Conservation (phyloP, 2,113 vertebrate genomes). For the Trachemys scripta region DNA sequence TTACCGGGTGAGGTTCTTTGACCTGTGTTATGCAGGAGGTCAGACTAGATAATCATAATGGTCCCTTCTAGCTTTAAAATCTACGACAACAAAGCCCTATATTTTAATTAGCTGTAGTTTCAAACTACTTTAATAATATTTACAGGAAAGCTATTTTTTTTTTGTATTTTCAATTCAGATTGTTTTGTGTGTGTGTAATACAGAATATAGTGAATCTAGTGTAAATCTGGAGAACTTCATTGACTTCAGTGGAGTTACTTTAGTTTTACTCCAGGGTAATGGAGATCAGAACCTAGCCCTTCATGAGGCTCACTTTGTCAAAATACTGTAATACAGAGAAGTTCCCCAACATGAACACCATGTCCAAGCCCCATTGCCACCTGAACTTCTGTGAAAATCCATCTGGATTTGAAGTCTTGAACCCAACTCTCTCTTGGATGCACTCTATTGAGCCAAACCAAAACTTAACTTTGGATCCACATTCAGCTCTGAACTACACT, state of each 20-base stretch:
- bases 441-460: not conserved
- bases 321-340: conserved; percentile 10
- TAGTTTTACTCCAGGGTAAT: not conserved
- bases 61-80: not conserved
- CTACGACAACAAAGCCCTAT: not conserved
- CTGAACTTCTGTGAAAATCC: not conserved
- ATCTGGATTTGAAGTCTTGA: not conserved
- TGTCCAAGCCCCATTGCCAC: not conserved
- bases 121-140: conserved; percentile 26
- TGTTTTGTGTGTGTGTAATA: not conserved
- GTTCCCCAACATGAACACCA: not conserved
- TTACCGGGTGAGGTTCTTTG: not conserved
- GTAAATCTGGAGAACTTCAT: not conserved
- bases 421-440: not conserved
- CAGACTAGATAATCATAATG: not conserved
- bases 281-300: not conserved
- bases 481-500: not conserved
- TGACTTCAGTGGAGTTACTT: not conserved
- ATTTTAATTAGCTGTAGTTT: conserved; percentile 48
- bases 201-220: not conserved
- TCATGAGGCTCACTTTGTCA: conserved; percentile 48
- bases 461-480: not conserved
- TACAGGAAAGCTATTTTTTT: conserved; percentile 48
- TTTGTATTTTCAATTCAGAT: conserved; percentile 48
- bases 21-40: not conserved